Conservation (phyloP, 2,113 vertebrate genomes). For the Panthera leo region DNA sequence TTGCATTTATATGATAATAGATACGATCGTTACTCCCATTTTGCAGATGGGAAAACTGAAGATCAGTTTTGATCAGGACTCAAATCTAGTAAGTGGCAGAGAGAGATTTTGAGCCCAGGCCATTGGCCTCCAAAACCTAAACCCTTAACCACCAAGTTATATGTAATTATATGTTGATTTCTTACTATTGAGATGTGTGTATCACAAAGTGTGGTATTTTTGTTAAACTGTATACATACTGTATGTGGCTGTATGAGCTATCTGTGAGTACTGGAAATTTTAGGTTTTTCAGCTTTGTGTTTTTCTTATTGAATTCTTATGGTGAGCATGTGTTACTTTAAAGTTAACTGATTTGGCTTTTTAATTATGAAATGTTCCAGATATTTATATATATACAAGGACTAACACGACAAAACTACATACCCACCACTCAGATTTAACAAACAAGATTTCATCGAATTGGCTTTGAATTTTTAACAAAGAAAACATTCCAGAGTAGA, state of each 20-base stretch:
- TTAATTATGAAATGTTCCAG: constrained; percentile 10
- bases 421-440: background rate
- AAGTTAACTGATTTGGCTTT: constrained; percentile 29
- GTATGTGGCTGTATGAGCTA: background rate
- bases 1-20: constrained; percentile 2
- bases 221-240: background rate
- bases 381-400: background rate
- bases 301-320: constrained; percentile 41
- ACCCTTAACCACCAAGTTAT: background rate
- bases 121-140: background rate
- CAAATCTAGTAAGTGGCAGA: background rate
- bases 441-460: background rate
- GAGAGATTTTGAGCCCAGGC: background rate
- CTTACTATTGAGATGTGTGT: background rate
- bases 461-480: background rate
- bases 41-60: constrained; percentile 3
- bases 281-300: background rate
- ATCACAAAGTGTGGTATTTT: background rate
- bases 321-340: background rate
- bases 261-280: background rate
- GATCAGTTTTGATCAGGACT: background rate
- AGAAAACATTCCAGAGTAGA: background rate
- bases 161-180: background rate
- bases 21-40: background rate
- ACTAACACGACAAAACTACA: background rate